Base-by-base conservation (phyloP, 2,113 vertebrate species). In the Phoenicopterus ruber region DNA sequence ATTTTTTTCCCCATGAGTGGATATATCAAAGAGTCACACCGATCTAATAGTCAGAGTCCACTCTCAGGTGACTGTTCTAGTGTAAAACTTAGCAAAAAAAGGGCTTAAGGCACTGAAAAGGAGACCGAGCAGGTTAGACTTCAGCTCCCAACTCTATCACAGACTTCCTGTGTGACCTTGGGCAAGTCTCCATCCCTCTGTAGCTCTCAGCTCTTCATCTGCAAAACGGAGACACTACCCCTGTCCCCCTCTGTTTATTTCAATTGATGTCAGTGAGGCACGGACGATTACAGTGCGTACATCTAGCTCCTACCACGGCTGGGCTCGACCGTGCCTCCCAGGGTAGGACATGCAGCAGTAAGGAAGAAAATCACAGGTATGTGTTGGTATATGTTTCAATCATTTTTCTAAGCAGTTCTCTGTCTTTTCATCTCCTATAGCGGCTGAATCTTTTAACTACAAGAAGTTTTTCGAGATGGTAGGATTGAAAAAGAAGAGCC, bases 391-490 rank as follows among this genome's bases (percentile, higher is more conserved):
- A 18, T 6, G 11, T 67, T 79, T 62, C 46, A 61, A 31, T 6
- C 5, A 21, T 10, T 92, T 91, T 74, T 80, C 62, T 95, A 65
- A 96, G n/a, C 25, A 66, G 17, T 44, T 42, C 2, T 65, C 73
- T 69, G 65, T 2, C 36, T 88, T 70, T 86, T 95, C 32, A 11
- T 83, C 66, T 85, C 58, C 52, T 54, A 8, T 31, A 99, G 98
- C 97, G 81, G 97, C 94, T 9, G 99, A 99, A 38, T 99, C 99
- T 59, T 99, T 99, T 36, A 98, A 99, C 97, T 98, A 99, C 83
- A 99, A 98, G 97, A 99, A 98, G 98, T 99, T 99, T 97, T 99
- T 99, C 86, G 98, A 99, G 92, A 96, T 99, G 98, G 97, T 99
- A 28, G 99, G 99, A 32, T 97, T 99, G 97, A 99, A 98, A 98